Base-by-base conservation (phyloP, 2,797 vertebrate genomes). In the Sebastes hubbsi region DNA sequence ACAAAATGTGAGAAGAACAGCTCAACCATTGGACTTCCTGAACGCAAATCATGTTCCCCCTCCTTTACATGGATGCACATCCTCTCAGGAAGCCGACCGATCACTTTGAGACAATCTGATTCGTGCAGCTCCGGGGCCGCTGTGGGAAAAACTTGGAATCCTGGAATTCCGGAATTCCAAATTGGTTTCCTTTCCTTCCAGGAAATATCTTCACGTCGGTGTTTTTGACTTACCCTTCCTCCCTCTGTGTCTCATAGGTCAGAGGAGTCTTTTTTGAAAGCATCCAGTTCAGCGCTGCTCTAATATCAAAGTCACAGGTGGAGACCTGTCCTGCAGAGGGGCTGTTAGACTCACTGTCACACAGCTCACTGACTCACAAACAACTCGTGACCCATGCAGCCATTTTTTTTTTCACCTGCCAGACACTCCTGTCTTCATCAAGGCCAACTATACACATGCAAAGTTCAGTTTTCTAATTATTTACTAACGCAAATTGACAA, bases 291-390 rank as follows among this genome's bases (percentile, higher is more conserved):
- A 86, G 42, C 55, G 18, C 24, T 82, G 75, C 82, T 75, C 65
- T 72, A 13, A 82, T 89, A 89, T 88, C 78, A 87, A 80, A 86
- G 83, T 90, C 88, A 72, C 90, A 91, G 86, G 72, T 91, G 85
- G 83, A 91, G 89, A 73, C 60, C 36, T 59, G 81, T 83, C 89
- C 92, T 86, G 88, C 83, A 20, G 92, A 79, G 92, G 58, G 30
- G 70, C 82, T 81, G 83, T 93, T 93, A 91, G 86, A 55, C 75
- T 94, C 89, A 94, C 84, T 89, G 91, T 92, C 89, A 85, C 91
- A 93, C 89, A 92, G 85, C 83, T 91, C 83, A 91, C 91, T 93
- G 90, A 79, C 89, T 92, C 89, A 88, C 88, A 94, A 92, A 92
- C 91, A 92, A 86, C 90, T 77, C 80, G 55, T 91, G 92, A 94